Conservation (phyloP, 2,797 vertebrate species). For the Ambastaia sidthimunki region DNA sequence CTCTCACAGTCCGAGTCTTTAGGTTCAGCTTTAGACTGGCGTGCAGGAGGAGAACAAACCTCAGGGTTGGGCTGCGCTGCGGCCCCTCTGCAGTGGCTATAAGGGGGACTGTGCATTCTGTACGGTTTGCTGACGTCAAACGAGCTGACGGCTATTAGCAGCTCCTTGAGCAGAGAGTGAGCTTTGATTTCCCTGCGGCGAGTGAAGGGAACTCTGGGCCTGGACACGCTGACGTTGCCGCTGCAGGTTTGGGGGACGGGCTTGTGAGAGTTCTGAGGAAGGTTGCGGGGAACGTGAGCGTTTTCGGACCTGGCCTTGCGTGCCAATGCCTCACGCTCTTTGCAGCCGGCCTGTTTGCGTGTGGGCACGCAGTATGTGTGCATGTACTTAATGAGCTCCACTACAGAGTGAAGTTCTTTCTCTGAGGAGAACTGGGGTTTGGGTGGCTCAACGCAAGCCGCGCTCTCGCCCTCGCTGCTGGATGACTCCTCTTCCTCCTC, state of each 20-base stretch:
- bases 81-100: constrained; percentile 69
- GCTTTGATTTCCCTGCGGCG: constrained; percentile 74
- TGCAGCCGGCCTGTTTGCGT: constrained; percentile 83
- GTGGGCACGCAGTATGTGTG: constrained; percentile 96
- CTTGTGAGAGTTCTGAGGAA: constrained; percentile 66
- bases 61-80: constrained; percentile 31
- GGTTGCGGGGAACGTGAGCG: constrained; percentile 54
- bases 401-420: constrained; percentile 85
- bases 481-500: constrained; percentile 76
- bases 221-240: constrained; percentile 37
- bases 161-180: constrained; percentile 90
- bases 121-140: constrained; percentile 96
- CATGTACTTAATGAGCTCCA: constrained; percentile 98
- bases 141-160: constrained; percentile 87
- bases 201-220: constrained; percentile 68
- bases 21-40: constrained; percentile 64
- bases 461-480: constrained; percentile 72
- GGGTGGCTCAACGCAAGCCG: constrained; percentile 14
- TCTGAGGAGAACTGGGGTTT: constrained; percentile 79
- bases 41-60: constrained; percentile 48
- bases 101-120: constrained; percentile 89
- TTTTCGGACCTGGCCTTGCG: constrained; percentile 61
- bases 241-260: constrained; percentile 38
- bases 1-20: constrained; percentile 59
- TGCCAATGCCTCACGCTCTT: constrained; percentile 69